Percentiles rank a stretch among this genome's conserved stretches.
phyloP scores from a whole-genome alignment of 2,113 vertebrate genomes.

The Larimichthys crocea region DNA sequence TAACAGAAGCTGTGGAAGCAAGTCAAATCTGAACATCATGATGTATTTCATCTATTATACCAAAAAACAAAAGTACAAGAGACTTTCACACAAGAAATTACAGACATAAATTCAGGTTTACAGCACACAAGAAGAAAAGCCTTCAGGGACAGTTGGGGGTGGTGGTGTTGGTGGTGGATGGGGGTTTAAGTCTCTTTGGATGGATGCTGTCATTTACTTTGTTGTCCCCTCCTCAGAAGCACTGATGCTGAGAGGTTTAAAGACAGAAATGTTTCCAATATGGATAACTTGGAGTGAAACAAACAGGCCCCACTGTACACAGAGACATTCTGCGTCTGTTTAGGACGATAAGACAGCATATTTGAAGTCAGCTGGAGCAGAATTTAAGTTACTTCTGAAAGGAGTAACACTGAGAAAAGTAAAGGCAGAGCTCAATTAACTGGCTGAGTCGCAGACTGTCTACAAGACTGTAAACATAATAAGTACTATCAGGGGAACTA shows the following conservation, averaged over 20 bases:
- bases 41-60: conserved; percentile 14
- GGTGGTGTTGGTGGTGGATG: too few relatives aligned
- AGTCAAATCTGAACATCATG: neutral
- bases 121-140: conserved; percentile 2
- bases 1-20: neutral
- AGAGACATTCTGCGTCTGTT: conserved; percentile 43
- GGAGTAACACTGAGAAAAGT: neutral
- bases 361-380: conserved; percentile 49
- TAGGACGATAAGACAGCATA: conserved; percentile 52
- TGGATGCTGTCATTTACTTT: conserved; percentile 57
- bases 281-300: conserved; percentile 43
- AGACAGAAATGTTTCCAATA: conserved; percentile 57
- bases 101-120: conserved; percentile 46
- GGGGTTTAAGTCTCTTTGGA: conserved; percentile 31
- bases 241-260: conserved; percentile 34
- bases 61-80: conserved; percentile 13
- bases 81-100: conserved; percentile 12
- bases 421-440: conserved; percentile 21
- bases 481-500: neutral
- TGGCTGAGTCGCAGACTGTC: conserved; percentile 10
- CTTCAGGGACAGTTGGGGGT: neutral
- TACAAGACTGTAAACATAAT: neutral
- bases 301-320: conserved; percentile 18
- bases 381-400: conserved; percentile 43
- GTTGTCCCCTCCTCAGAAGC: conserved; percentile 50